phyloP scores from a whole-genome alignment of 2,797 vertebrate species.

The Hippopotamyrus pictus region DNA sequence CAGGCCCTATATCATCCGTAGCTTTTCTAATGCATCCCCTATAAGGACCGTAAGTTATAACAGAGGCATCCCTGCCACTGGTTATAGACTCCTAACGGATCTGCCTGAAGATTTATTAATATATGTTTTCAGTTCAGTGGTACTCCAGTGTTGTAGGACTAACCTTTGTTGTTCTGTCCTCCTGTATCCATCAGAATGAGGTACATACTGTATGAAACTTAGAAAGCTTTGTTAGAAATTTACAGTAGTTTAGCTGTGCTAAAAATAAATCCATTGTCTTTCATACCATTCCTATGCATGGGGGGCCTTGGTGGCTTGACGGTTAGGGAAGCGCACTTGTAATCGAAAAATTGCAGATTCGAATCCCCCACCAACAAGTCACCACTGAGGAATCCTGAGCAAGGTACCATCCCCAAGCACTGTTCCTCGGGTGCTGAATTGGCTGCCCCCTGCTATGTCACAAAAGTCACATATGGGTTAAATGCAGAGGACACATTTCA shows the following conservation, averaged over 20 bases:
- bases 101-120: slow-evolving; percentile 77
- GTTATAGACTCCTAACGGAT: slow-evolving; percentile 81
- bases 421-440: too few relatives aligned
- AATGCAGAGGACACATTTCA: too few relatives aligned
- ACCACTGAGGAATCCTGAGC: too few relatives aligned
- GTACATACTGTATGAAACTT: slow-evolving; percentile 57
- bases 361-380: too few relatives aligned
- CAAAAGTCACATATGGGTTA: too few relatives aligned
- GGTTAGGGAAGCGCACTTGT: too few relatives aligned
- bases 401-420: too few relatives aligned
- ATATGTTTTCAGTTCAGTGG: slow-evolving; percentile 84
- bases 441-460: too few relatives aligned
- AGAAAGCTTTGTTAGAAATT: background rate
- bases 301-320: too few relatives aligned
- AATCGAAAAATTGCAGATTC: too few relatives aligned
- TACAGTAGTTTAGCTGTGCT: background rate
- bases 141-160: slow-evolving; percentile 95
- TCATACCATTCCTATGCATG: background rate
- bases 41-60: slow-evolving; percentile 83
- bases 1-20: background rate
- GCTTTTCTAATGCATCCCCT: background rate
- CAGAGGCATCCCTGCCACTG: slow-evolving; percentile 83
- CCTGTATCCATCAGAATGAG: slow-evolving; percentile 88
- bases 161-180: slow-evolving; percentile 87
- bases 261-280: too few relatives aligned